These are phyloP conservation scores for Brachypodius melanocephalos DNA, from an alignment of 2,113 vertebrate species.

Conservation along the genomic window DNA sequence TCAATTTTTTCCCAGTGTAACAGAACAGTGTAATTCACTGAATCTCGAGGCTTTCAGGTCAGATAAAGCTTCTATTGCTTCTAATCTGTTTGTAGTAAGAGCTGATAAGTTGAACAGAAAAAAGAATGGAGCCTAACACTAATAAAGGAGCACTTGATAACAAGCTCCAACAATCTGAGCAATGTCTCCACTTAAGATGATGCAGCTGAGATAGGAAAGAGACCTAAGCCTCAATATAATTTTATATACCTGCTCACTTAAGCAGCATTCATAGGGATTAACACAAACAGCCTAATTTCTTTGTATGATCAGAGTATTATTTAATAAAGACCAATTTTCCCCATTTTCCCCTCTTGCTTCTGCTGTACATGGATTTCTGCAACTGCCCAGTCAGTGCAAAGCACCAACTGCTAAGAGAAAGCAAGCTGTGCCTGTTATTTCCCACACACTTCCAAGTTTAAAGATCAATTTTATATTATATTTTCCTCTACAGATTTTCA, in stretches of 20 bases:
- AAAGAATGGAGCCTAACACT: neutral
- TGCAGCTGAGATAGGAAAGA: neutral
- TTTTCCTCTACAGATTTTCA: constrained; percentile 18
- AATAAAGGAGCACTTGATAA: neutral
- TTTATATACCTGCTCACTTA: neutral
- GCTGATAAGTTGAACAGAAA: neutral
- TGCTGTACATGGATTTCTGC: accelerated
- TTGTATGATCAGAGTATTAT: neutral
- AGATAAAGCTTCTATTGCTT: neutral
- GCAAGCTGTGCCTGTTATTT: neutral
- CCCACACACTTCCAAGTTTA: neutral
- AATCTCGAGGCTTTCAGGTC: neutral
- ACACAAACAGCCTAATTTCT: neutral
- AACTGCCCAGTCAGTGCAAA: neutral
- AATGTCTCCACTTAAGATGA: neutral
- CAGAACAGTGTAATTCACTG: neutral
- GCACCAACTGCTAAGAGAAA: neutral
- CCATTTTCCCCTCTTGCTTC: neutral
- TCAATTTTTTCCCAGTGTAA: neutral
- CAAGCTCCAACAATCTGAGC: neutral
- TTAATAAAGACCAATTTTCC: neutral
- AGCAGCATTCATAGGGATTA: neutral
- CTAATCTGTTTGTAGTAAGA: neutral
- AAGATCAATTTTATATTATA: constrained; percentile 38
- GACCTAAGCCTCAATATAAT: neutral